Base-by-base conservation (phyloP, 2,797 vertebrate species). In the Phataginus tetradactyla region DNA sequence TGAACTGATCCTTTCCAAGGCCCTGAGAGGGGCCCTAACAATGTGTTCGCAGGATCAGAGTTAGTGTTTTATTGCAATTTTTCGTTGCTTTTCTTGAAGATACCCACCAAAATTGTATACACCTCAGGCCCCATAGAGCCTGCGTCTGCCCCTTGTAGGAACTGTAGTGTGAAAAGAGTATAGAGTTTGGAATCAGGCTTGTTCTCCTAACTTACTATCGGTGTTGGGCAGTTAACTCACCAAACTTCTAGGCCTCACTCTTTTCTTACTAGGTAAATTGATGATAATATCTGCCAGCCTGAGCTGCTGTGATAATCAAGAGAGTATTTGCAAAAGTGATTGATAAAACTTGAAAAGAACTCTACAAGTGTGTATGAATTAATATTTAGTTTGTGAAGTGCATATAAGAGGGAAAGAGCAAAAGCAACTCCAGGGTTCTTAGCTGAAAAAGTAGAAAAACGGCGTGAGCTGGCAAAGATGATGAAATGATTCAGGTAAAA, bases 401-500 rank as follows among this genome's bases (percentile, higher is more conserved):
- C 39, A 7, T 90, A 84, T 90, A 87, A 92, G 53, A 94, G 27
- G 49, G 51, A 90, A 90, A 95, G 34, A 86, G 61, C 66, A 93
- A 87, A 96, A 92, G 71, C 63, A 80, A 23, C 39, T 79, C 32
- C 49, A 72, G 23, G 21, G 20, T 63, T 92, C n/a, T 90, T 79
- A 69, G n/a, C 34, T 77, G 51, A 75, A 79, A 95, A 90, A 86
- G 17, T 57, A 93, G 81, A 83, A 86, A 55, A 18, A 37, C 55
- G 12, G 34, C 18, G n/a, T 72, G 39, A 91, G n/a, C 64, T 87
- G 34, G 53, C 49, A 51, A 90, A 86, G 91, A 53, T 49, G 39
- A 83, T 86, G 57, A 87, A 92, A 95, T 85, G 21, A 18, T 75
- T 42, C 29, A 86, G 66, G 59, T 91, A 93, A 94, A 93, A 83